Evolutionary conservation across 92 coral and sea anemone genomes (phyloP).

Genomic region (Epizoanthus ramosus): DNA sequence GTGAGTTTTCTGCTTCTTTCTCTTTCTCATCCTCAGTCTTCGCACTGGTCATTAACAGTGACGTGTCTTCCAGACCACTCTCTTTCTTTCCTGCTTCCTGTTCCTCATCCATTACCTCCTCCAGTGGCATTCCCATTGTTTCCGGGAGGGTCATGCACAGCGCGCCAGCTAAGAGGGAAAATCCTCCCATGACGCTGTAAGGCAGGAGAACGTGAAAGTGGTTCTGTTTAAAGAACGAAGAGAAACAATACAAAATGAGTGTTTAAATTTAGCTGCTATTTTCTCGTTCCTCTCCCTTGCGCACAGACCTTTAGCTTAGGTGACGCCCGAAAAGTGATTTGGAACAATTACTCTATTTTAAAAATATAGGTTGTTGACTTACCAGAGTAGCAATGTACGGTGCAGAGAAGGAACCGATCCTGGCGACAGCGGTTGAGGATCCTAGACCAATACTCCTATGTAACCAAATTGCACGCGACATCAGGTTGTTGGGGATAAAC

Average conservation of each 20-base stretch:
- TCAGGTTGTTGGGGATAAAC: too few species aligned
- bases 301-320: too few species aligned
- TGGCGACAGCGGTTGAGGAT: conserved; percentile 12
- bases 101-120: conserved; percentile 14
- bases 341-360: too few species aligned
- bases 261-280: too few species aligned
- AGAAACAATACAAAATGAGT: too few species aligned
- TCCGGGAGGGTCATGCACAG: conserved; percentile 37
- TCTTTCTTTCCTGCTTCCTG: neutral
- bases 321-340: too few species aligned
- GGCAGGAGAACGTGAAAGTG: conserved; percentile 14
- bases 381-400: conserved; percentile 27
- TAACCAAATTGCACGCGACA: neutral
- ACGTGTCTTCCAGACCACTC: neutral
- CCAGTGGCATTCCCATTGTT: conserved; percentile 12
- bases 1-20: too few species aligned
- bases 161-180: conserved; percentile 7
- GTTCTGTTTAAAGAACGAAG: conserved; percentile 6
- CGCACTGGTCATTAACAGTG: neutral
- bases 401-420: conserved; percentile 28
- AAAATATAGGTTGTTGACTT: neutral
- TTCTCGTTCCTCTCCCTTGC: too few species aligned
- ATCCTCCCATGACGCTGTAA: conserved; percentile 24
- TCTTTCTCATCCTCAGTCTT: neutral
- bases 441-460: conserved; percentile 22